A percentile compares a stretch with the other conserved stretches of the same genome.
Evolutionary conservation across 2,797 vertebrate species (phyloP).

Genomic region (Microcaecilia unicolor): DNA sequence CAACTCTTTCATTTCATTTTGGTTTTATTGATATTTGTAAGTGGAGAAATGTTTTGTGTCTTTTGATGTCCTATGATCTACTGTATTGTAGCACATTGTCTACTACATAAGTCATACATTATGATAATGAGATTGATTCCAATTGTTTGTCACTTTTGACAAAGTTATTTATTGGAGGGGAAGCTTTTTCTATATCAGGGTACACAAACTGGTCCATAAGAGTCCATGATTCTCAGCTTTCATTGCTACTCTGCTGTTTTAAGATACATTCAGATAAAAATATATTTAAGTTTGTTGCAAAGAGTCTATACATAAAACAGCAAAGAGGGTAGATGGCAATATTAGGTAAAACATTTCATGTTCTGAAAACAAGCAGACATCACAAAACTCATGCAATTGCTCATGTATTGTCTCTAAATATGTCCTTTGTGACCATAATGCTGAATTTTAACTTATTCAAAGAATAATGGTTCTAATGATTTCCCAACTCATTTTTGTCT

Average conservation of each 20-base stretch:
- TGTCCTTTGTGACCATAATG: slow-evolving; percentile 13
- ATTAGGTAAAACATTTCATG: slow-evolving; percentile 25
- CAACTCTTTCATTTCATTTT: slow-evolving; percentile 10
- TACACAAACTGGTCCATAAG: slow-evolving; percentile 29
- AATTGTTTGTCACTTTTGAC: slow-evolving; percentile 9
- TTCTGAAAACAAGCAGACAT: slow-evolving; percentile 51
- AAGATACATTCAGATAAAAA: slow-evolving; percentile 73
- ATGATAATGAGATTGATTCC: slow-evolving; percentile 19
- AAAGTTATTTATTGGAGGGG: slow-evolving; percentile 29
- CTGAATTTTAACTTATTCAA: slow-evolving; percentile 23
- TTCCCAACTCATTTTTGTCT: too few species aligned
- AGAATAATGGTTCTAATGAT: background rate
- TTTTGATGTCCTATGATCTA: slow-evolving; percentile 32
- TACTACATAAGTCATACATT: slow-evolving; percentile 21
- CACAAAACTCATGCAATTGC: slow-evolving; percentile 41
- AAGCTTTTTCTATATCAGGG: slow-evolving; percentile 49
- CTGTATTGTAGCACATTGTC: slow-evolving; percentile 16
- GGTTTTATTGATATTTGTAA: slow-evolving; percentile 48
- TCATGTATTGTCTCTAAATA: slow-evolving; percentile 29
- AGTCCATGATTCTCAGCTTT: slow-evolving; percentile 11
- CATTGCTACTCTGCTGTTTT: slow-evolving; percentile 41
- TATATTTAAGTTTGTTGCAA: slow-evolving; percentile 48
- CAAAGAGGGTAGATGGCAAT: slow-evolving; percentile 26
- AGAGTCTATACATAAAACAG: slow-evolving; percentile 42
- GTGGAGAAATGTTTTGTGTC: slow-evolving; percentile 39